Conservation (phyloP, 2,888 invertebrate species). For the Mythimna lalbum region DNA sequence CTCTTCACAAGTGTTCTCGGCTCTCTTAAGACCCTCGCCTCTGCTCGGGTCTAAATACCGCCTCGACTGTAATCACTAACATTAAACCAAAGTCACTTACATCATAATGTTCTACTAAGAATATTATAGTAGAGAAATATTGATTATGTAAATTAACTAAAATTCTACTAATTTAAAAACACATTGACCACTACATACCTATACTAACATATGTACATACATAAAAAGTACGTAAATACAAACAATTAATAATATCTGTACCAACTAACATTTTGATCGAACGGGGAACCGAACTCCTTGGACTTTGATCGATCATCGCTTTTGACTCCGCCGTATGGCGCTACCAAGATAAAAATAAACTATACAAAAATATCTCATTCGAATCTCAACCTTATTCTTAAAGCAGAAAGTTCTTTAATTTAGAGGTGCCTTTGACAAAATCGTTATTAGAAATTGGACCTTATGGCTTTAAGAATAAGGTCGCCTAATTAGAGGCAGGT, state of each 20-base stretch:
- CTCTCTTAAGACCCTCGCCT: too few relatives aligned
- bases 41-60: too few relatives aligned
- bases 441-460: conserved; percentile 14
- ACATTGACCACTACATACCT: conserved; percentile 33
- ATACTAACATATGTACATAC: conserved; percentile 27
- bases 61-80: too few relatives aligned
- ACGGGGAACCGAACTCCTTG: conserved; percentile 66
- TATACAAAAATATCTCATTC: not conserved
- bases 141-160: not conserved
- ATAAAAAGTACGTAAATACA: conserved; percentile 49
- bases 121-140: not conserved
- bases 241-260: conserved; percentile 74
- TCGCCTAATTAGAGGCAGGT: not conserved
- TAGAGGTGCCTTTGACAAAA: not conserved
- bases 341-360: conserved; percentile 53
- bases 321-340: conserved; percentile 66
- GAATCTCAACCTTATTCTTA: conserved; percentile 26
- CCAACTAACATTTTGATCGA: conserved; percentile 73
- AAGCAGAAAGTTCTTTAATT: not conserved
- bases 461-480: not conserved
- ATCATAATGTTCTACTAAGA: too few relatives aligned
- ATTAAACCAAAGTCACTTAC: too few relatives aligned
- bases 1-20: too few relatives aligned
- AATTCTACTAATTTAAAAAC: not conserved
- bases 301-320: conserved; percentile 74